These are phyloP conservation scores for Montipora sp. DNA, from an alignment of 64 coral and sea anemone genomes.

Conservation along the genomic window DNA sequence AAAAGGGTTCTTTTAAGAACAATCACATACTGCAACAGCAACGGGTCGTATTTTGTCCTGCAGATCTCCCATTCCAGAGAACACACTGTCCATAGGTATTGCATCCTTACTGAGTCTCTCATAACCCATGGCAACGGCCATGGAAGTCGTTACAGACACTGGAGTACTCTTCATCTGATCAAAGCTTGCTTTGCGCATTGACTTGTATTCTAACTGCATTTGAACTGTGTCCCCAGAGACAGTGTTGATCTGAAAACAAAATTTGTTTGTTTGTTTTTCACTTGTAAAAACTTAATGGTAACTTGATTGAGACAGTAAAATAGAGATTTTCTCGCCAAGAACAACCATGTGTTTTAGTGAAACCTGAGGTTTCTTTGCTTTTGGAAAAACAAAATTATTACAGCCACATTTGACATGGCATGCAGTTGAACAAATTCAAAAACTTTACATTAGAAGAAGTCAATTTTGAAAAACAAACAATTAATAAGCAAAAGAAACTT, in stretches of 20 bases:
- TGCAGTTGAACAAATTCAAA: too few species aligned
- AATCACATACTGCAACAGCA: slow-evolving; percentile 59
- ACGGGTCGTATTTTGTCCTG: slow-evolving; percentile 85
- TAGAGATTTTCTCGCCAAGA: too few species aligned
- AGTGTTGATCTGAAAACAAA: slow-evolving; percentile 70
- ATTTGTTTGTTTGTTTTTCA: not conserved
- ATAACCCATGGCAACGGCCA: slow-evolving; percentile 65
- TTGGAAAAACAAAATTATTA: too few species aligned
- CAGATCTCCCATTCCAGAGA: slow-evolving; percentile 68
- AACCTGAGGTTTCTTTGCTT: too few species aligned
- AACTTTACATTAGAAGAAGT: too few species aligned
- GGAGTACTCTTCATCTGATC: slow-evolving; percentile 48
- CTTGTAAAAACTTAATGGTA: not conserved
- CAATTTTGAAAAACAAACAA: too few species aligned
- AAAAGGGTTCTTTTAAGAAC: not conserved
- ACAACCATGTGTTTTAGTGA: too few species aligned
- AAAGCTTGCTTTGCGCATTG: slow-evolving; percentile 20
- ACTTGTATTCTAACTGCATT: slow-evolving; percentile 81
- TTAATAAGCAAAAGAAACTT: too few species aligned
- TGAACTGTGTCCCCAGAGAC: slow-evolving; percentile 88
- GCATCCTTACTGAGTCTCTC: slow-evolving; percentile 72
- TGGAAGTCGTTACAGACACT: slow-evolving; percentile 46
- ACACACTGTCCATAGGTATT: slow-evolving; percentile 78
- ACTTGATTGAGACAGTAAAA: too few species aligned
- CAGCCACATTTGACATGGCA: too few species aligned